Conservation (phyloP, 2,113 vertebrate species). For the Candoia aspera region DNA sequence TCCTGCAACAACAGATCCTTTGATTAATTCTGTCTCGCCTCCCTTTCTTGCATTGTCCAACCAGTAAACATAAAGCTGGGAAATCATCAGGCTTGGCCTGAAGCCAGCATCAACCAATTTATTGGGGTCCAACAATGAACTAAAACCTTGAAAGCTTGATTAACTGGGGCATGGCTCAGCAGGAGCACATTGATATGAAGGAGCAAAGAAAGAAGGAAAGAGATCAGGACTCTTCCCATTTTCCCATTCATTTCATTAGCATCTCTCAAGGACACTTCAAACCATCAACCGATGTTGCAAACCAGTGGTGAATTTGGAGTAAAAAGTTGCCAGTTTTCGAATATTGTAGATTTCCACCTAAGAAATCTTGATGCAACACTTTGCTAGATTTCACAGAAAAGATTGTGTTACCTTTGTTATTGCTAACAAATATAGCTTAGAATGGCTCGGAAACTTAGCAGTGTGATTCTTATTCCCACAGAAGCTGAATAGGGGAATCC, state of each 20-base stretch:
- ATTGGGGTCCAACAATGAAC: constrained; percentile 80
- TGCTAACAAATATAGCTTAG: not conserved
- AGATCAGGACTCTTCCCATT: constrained; percentile 25
- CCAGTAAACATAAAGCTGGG: constrained; percentile 74
- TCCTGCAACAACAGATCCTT: constrained; percentile 74
- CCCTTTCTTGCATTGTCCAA: constrained; percentile 70
- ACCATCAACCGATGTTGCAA: not conserved
- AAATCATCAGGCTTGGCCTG: constrained; percentile 79
- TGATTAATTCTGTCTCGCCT: constrained; percentile 67
- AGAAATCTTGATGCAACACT: not conserved
- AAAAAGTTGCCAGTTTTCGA: not conserved
- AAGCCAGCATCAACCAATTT: constrained; percentile 81
- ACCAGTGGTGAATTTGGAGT: not conserved
- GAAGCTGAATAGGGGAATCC: not conserved
- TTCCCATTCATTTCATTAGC: constrained; percentile 43
- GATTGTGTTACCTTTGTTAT: not conserved
- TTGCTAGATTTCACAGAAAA: not conserved
- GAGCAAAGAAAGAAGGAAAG: constrained; percentile 15
- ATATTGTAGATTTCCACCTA: not conserved
- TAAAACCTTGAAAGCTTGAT: constrained; percentile 83
- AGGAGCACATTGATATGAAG: constrained; percentile 55
- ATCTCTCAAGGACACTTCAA: not conserved
- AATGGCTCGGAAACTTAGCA: not conserved
- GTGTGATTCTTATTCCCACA: not conserved
- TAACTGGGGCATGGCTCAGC: constrained; percentile 79